Base-by-base conservation (phyloP, 1,140 invertebrate genomes). In the Aphaenogaster rudis region DNA sequence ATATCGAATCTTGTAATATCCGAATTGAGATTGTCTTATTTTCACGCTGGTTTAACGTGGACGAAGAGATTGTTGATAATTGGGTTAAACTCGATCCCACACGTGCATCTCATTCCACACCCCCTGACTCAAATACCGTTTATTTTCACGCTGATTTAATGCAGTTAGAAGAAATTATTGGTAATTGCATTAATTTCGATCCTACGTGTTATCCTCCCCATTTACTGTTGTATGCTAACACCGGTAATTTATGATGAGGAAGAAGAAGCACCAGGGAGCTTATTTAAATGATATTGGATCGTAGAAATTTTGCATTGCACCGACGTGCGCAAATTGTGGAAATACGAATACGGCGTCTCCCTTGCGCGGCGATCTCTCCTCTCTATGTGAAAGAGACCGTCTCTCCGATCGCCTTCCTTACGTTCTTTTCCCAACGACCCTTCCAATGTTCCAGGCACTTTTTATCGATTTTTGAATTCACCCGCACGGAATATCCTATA, bases 391-490 rank as follows among this genome's bases (percentile, higher is more conserved):
- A 39, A 79, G 77, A 79, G 39, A 45, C 64, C 64, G 33, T 74
- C 69, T 74, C 39, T 17, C 33, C 28, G 67, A 82, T 74, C 80
- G 54, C 33, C 48, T 80, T 54, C 48, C 48, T 50, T 57, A 71
- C 50, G 33, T 36, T 72, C 80, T 36, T 67, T 42, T 74, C 45
- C 33, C 80, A 72, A 33, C 80, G 54, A 74, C 80, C 69, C 80
- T 84, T 84, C 80, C 80, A 28, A 48, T 74, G 80, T 84, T 84
- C 69, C 80, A 61, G 42, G 54, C 80, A 48, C 52, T 74, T 42
- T 61, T 84, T 84, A 84, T 84, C 80, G 80, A 84, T 84, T 84
- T 84, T 84, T 84, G 80, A 84, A 74, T 71, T 84, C 80, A 61
- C 69, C 80, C 69, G 69, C 80, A 74, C 42, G 52, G 80, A 74